phyloP scores from a whole-genome alignment of 2,888 invertebrate genomes.

The Abrostola triplasia region DNA sequence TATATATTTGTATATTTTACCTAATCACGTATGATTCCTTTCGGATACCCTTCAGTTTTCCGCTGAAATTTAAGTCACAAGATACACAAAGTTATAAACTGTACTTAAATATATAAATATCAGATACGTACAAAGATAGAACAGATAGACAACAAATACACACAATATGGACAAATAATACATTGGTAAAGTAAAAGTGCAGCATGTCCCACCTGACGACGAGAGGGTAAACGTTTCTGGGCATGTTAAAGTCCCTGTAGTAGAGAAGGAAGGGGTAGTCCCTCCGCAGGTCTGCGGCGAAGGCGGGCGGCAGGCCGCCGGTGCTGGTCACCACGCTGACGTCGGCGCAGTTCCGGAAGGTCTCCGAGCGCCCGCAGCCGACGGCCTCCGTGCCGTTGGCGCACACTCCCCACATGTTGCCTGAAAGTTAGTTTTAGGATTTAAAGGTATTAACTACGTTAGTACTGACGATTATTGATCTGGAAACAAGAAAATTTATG shows the following conservation, averaged over 20 bases:
- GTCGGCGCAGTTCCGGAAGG: conserved; percentile 97
- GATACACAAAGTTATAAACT: conserved; percentile 45
- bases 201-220: conserved; percentile 90
- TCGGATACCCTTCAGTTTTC: conserved; percentile 64
- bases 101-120: conserved; percentile 44
- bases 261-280: conserved; percentile 93
- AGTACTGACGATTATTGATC: no score
- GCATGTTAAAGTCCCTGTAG: conserved; percentile 91
- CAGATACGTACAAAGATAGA: conserved; percentile 29
- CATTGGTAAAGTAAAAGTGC: conserved; percentile 21
- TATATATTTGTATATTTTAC: conserved; percentile 66
- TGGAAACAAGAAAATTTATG: no score
- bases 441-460: no score
- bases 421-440: conserved; percentile 71
- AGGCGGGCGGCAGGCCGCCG: conserved; percentile 92
- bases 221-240: conserved; percentile 91
- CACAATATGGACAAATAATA: conserved; percentile 38
- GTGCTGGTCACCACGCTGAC: conserved; percentile 94
- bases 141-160: conserved; percentile 32
- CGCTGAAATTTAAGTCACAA: conserved; percentile 76
- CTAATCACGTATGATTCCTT: conserved; percentile 76
- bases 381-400: conserved; percentile 95
- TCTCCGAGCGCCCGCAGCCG: conserved; percentile 97
- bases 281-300: conserved; percentile 88
- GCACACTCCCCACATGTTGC: conserved; percentile 97